Base-by-base conservation (phyloP, 2,113 vertebrate genomes). In the Ptilorrhoa leucosticta region DNA sequence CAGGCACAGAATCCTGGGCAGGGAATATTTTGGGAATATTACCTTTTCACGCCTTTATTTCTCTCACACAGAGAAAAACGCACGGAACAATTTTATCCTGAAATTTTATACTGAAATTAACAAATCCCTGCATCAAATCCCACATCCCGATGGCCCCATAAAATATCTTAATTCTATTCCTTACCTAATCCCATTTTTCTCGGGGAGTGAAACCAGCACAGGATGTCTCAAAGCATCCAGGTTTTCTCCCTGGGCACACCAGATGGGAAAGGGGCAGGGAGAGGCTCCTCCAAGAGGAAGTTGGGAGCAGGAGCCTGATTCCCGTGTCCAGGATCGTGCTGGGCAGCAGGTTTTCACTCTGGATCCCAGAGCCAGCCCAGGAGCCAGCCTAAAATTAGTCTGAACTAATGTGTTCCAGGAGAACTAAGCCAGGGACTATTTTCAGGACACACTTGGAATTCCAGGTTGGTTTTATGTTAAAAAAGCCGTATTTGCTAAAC, bases 331-430 rank as follows among this genome's bases (percentile, higher is more conserved):
- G 71, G 89, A 85, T 48, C 95, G 13, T 65, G 79, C 94, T 95
- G 94, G 28, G 94, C 51, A 61, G 57, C 92, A 96, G 92, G 22
- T 94, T 96, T 94, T 76, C 75, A 80, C 53, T 76, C 90, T 85
- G 78, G 37, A 85, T 64, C 92, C 51, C 66, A 77, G 27, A 87
- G 58, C 66, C 45, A 87, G 77, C 40, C 31, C 79, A 60, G 64
- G 26, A 95, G 51, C 56, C 75, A 94, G 70, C 51, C 87, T 92
- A 93, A 93, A 93, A 90, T 84, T 85, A 96, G 73, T 61, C 37
- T 69, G 81, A 69, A 39, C 26, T 33, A 18, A 82, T 13, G 7
- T 53, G 37, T 17, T 89, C 69, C 83, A 87, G 51, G 0, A 60
- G 47, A 61, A 61, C 11, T 5, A 31, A 77, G 35, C 30, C 50